These are phyloP conservation scores for Tinea pellionella DNA, from an alignment of 2,888 invertebrate species.

Conservation along the genomic window DNA sequence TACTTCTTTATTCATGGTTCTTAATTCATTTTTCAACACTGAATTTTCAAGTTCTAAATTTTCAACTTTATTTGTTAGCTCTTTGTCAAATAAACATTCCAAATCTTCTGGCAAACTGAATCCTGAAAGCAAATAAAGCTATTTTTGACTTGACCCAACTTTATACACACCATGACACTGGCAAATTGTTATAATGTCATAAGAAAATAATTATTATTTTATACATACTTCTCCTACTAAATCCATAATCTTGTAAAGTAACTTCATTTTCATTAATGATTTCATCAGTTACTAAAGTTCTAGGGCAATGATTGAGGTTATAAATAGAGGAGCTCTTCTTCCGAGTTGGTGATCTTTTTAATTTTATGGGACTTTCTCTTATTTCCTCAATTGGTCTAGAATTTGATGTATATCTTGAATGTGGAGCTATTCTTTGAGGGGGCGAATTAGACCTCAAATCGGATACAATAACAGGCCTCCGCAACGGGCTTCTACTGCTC, in stretches of 20 bases:
- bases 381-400: not conserved
- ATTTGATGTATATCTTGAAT: not conserved
- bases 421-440: not conserved
- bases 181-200: no score
- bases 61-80: slow-evolving; percentile 38
- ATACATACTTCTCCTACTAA: slow-evolving; percentile 42
- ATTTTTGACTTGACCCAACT: no score
- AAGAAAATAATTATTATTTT: no score
- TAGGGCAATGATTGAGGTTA: slow-evolving; percentile 35
- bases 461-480: not conserved
- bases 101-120: slow-evolving; percentile 42
- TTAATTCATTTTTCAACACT: slow-evolving; percentile 58
- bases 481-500: not conserved
- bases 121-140: slow-evolving; percentile 33
- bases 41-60: slow-evolving; percentile 57
- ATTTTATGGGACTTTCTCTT: not conserved
- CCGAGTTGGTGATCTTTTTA: not conserved
- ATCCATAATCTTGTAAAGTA: slow-evolving; percentile 26
- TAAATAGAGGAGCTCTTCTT: not conserved
- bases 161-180: no score
- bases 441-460: not conserved
- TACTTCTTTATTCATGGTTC: slow-evolving; percentile 49
- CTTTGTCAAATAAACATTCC: slow-evolving; percentile 24
- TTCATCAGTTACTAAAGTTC: slow-evolving; percentile 34
- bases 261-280: slow-evolving; percentile 19